A percentile compares a stretch with the other conserved stretches of the same genome.
These are phyloP conservation scores for Ptilodon capucinus DNA, from an alignment of 2,888 invertebrate genomes.

Conservation along the genomic window DNA sequence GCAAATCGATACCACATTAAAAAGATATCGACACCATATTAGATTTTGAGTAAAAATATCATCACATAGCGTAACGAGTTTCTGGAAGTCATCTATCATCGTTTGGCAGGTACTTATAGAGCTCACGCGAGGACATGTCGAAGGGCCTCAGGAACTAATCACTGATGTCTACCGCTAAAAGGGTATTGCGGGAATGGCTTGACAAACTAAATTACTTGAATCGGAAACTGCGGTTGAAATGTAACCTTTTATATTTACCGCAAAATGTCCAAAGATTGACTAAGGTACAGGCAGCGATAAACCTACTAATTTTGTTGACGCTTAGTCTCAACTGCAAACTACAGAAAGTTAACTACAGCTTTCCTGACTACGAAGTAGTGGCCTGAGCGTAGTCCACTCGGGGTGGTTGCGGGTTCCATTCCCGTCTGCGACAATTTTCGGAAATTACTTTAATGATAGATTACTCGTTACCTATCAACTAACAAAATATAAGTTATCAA, in stretches of 20 bases:
- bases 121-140: slow-evolving; percentile 21
- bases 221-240: slow-evolving; percentile 27
- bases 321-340: too few species aligned
- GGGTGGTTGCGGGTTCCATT: too few species aligned
- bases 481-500: too few species aligned
- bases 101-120: slow-evolving; percentile 41
- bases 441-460: too few species aligned
- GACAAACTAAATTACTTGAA: slow-evolving; percentile 39
- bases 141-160: slow-evolving; percentile 45
- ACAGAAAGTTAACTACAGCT: too few species aligned
- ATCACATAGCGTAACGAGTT: background rate
- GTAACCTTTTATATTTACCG: slow-evolving; percentile 10
- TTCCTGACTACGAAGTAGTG: too few species aligned
- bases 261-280: slow-evolving; percentile 10
- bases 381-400: too few species aligned
- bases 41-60: background rate
- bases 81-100: slow-evolving; percentile 46
- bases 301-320: too few species aligned
- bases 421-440: too few species aligned
- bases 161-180: slow-evolving; percentile 41
- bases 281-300: background rate
- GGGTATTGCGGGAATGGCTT: slow-evolving; percentile 31
- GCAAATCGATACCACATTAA: background rate
- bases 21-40: background rate
- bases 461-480: too few species aligned